Base-by-base conservation (phyloP, 2,113 vertebrate genomes). In the Gopherus evgoodei region DNA sequence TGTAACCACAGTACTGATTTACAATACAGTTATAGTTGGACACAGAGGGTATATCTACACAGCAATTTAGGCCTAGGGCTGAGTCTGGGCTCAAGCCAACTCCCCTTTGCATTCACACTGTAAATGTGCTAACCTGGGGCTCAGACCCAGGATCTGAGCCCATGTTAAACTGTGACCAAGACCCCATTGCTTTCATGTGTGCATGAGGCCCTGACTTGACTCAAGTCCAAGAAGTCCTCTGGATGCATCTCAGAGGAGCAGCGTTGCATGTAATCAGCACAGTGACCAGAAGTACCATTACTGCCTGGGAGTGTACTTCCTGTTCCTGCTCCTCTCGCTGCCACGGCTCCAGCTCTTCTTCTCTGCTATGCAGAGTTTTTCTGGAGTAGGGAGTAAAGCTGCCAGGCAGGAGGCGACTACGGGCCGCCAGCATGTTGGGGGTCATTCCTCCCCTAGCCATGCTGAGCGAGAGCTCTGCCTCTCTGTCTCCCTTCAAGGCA, bases 21-120 rank as follows among this genome's bases (percentile, higher is more conserved):
- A 22, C 2, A 31, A 6, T 5, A 22, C 2, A 29, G 35, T 44
- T 1, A 1, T 12, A 78, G 9, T 4, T 91, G 21, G 10, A 13
- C 31, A 35, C 12, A 17, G 54, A 56, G 9, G 9, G 22, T 56
- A 17, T 65, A 65, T 17, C 31, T 65, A 65, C 62, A 59, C 11
- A 59, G 57, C 57, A 35, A 17, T 65, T 65, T 31, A 35, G 14
- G 29, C 14, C 62, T 35, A 16, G 62, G 13, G 16, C 62, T 65
- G 31, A 16, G 62, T 27, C 27, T 27, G 11, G 27, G 57, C 31
- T 65, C 62, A 65, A 65, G 62, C 31, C 62, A 35, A 65, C 17
- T 7, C 13, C 57, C 57, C 12, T 13, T 59, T 59, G 25, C 57
- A 59, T 59, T 29, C 27, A 59, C 57, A 31, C 5, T 29, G 27